These are phyloP conservation scores for Melanophora roralis DNA, from an alignment of 2,888 invertebrate genomes.

Conservation along the genomic window DNA sequence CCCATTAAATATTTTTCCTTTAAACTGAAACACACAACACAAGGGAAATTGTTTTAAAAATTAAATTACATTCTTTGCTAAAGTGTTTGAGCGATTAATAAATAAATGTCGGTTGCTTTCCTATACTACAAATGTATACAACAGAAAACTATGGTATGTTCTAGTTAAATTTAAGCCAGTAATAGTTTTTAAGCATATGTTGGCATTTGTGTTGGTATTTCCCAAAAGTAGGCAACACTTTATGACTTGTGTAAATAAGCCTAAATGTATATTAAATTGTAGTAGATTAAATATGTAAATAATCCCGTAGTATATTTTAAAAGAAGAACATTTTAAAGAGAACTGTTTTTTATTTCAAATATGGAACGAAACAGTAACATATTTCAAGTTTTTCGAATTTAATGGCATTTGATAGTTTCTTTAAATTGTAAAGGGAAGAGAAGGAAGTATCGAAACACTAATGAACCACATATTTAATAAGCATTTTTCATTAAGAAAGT, in stretches of 20 bases:
- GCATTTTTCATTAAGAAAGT: no score
- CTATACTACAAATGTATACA: not conserved
- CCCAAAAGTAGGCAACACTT: constrained; percentile 20
- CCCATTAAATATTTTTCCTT: constrained; percentile 28
- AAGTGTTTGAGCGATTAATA: constrained; percentile 51
- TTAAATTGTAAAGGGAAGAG: no score
- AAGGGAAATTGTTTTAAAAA: constrained; percentile 42
- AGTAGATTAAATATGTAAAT: not conserved
- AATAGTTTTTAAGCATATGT: not conserved
- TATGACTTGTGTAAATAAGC: constrained; percentile 1
- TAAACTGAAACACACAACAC: constrained; percentile 8
- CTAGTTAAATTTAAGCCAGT: constrained; percentile 13
- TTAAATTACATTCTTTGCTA: constrained; percentile 41
- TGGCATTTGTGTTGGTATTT: not conserved
- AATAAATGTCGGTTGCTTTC: constrained; percentile 30
- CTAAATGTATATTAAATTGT: constrained; percentile 5
- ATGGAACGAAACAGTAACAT: no score
- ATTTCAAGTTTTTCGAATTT: no score
- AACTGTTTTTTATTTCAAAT: not conserved
- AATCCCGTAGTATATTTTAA: not conserved
- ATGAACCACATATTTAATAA: no score
- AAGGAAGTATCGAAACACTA: no score
- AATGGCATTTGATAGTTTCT: no score
- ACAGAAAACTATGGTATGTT: not conserved
- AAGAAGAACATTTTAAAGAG: not conserved